Percentiles rank a stretch among this genome's conserved stretches.
Evolutionary conservation across 1,140 invertebrate species (phyloP).

Genomic region (Drosophila murphyi): DNA sequence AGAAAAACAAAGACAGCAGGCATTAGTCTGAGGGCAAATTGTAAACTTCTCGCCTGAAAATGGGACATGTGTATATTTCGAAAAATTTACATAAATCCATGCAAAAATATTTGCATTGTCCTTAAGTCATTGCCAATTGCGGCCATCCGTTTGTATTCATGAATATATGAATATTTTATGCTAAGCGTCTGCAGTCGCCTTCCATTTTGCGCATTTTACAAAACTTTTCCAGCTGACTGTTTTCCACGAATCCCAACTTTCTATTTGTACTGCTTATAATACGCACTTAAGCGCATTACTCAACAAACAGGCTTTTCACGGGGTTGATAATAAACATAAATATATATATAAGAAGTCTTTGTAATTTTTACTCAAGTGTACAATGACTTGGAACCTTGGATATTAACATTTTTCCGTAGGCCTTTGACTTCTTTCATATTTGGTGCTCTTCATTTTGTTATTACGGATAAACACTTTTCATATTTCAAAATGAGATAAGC

Average conservation of each 20-base stretch:
- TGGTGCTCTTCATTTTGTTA: too few relatives aligned
- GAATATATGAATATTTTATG: conserved; percentile 32
- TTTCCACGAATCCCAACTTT: not conserved
- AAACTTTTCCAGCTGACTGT: not conserved
- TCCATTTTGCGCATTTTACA: not conserved
- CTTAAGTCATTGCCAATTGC: conserved; percentile 40
- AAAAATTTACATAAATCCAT: conserved; percentile 72
- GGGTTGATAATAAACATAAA: not conserved
- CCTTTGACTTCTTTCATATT: too few relatives aligned
- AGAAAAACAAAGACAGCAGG: not conserved
- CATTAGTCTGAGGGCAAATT: conserved; percentile 54
- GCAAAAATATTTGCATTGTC: conserved; percentile 67
- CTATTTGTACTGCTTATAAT: not conserved
- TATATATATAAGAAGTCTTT: too few relatives aligned
- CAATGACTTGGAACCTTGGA: too few relatives aligned
- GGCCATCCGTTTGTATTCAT: conserved; percentile 62
- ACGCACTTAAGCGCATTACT: not conserved
- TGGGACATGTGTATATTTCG: conserved; percentile 45
- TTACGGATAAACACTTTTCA: too few relatives aligned
- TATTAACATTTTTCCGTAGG: too few relatives aligned
- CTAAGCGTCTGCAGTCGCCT: conserved; percentile 2
- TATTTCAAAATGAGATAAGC: too few relatives aligned
- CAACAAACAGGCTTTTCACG: not conserved
- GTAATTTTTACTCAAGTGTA: too few relatives aligned
- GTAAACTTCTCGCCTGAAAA: conserved; percentile 38